Evolutionary conservation across 2,797 vertebrate species (phyloP).

Genomic region (Pipistrellus pipistrellus): DNA sequence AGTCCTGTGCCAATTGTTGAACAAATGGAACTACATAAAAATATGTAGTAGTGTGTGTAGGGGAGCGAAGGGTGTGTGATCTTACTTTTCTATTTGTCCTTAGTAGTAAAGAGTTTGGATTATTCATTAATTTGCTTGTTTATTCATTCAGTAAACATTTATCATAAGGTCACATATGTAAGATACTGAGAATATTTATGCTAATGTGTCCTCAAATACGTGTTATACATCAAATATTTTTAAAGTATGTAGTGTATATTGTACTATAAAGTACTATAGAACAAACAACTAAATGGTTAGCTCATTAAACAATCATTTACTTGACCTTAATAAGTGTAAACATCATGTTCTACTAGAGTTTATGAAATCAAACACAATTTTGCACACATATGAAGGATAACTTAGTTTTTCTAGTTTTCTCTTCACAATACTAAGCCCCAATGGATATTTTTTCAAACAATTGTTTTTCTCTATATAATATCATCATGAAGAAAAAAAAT

Average conservation of each 20-base stretch:
- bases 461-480: not conserved
- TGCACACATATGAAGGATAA: not conserved
- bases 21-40: not conserved
- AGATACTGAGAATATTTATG: not conserved
- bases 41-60: not conserved
- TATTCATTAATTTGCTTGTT: conserved; percentile 47
- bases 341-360: not conserved
- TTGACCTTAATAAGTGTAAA: not conserved
- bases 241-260: not conserved
- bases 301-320: not conserved
- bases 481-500: conserved; percentile 41
- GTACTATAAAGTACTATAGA: not conserved
- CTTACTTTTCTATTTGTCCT: not conserved
- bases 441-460: conserved; percentile 31
- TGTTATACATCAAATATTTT: not conserved
- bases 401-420: conserved; percentile 26
- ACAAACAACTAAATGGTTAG: not conserved
- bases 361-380: not conserved
- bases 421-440: conserved; percentile 1
- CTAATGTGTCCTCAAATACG: not conserved
- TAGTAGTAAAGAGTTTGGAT: conserved; percentile 10
- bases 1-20: not conserved
- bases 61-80: not conserved
- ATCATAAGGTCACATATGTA: not conserved
- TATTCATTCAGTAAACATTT: conserved; percentile 22